Evolutionary conservation across 2,113 vertebrate species (phyloP), one percentile per base, ranked within the genome.

Genomic region (Sialia sialis): DNA sequence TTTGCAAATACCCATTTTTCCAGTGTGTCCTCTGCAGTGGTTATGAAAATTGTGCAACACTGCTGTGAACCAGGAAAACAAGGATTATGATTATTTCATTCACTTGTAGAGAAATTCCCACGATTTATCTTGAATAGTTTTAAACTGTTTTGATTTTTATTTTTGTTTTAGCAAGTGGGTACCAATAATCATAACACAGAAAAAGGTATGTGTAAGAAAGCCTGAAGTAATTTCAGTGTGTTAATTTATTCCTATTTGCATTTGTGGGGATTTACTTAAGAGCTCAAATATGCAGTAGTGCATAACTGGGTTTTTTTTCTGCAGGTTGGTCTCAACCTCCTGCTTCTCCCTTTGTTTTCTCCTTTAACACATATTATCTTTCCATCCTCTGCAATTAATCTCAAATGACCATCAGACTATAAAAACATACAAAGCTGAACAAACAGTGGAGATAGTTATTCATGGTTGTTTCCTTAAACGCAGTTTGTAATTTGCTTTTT

Each of bases 351-450:
- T 70, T 69, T 25, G 3, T 80, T 89, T 86, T 87, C 73, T 72
- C n/a, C 30, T 96, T 84, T 90, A 89, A 81, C 52, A 72, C 69
- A 73, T 49, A 84, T 75, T 78, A 82, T 81, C 73, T 70, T 89
- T 89, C 77, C 67, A 72, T 94, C 84, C 62, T 92, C 74, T 91
- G 62, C 44, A 89, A 93, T 94, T 89, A 94, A 90, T 82, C 52
- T 94, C 77, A 68, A 84, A 58, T 87, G 52, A 84, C 63, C 94
- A 96, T 91, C 93, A 92, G 89, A 87, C 87, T 72, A 94, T 92
- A 91, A 92, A 89, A 93, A 89, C 41, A 95, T 34, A 89, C 69
- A 92, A 84, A 87, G 66, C 74, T 79, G 38, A 93, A 89, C 76
- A 95, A 93, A 92, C 69, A 95, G 44, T 13, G 74, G 52, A 84